Conservation (phyloP, 2,888 invertebrate species). For the Perithous albicinctus region DNA sequence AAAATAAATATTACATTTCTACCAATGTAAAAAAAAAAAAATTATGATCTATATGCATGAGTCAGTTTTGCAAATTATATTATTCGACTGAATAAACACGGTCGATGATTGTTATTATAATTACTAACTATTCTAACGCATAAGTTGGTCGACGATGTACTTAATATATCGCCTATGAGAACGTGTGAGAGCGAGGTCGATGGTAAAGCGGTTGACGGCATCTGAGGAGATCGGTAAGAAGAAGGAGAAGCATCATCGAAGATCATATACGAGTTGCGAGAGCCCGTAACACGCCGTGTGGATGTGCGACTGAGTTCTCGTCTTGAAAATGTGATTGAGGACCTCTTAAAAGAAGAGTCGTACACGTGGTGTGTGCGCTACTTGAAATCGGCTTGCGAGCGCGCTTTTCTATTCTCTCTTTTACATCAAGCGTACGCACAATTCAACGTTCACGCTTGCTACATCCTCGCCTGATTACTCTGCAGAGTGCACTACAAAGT, state of each 20-base stretch:
- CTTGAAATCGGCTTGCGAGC: conserved; percentile 9
- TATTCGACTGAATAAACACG: too few relatives aligned
- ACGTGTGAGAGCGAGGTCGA: background rate
- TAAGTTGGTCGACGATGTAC: conserved; percentile 55
- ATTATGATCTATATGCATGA: too few relatives aligned
- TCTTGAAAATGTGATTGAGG: conserved; percentile 78
- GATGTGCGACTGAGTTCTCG: conserved; percentile 66
- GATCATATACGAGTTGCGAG: too few relatives aligned
- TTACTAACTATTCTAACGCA: background rate
- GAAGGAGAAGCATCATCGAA: background rate
- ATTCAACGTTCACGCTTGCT: background rate
- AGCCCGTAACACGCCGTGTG: conserved; percentile 2
- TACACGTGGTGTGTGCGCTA: conserved; percentile 14
- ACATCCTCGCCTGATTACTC: background rate
- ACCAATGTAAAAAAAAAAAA: too few relatives aligned
- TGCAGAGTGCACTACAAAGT: too few relatives aligned
- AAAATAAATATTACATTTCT: too few relatives aligned
- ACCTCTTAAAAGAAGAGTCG: conserved; percentile 73
- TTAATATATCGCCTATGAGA: background rate
- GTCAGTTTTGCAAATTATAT: too few relatives aligned
- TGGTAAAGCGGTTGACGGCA: background rate
- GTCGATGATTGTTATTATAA: too few relatives aligned
- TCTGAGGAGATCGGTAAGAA: conserved; percentile 2
- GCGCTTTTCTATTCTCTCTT: conserved; percentile 41
- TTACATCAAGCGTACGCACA: conserved; percentile 16